Base-by-base conservation (phyloP, 1,140 invertebrate genomes). In the Zaprionus ornatus region DNA sequence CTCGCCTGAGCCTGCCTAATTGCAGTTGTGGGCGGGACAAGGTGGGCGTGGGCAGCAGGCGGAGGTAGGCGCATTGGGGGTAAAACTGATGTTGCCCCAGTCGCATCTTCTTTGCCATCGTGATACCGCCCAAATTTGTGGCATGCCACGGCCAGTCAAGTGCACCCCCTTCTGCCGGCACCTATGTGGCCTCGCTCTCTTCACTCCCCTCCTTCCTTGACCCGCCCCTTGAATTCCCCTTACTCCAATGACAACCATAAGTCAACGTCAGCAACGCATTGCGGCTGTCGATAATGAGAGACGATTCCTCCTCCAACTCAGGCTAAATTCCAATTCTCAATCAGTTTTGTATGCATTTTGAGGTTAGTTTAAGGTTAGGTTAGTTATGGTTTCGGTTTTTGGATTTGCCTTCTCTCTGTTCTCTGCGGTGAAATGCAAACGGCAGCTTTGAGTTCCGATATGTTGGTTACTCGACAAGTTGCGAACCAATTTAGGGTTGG, bases 1-100 rank as follows among this genome's bases (percentile, higher is more conserved):
- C 29, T 45, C 13, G 42, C 32, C 70, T 75, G 40, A 42, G 32
- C 40, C 48, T 52, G 23, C 67, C 52, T 70, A 74, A 70, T 74
- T 70, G 59, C 59, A 62, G 29, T 48, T 55, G 66, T 37, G 57
- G 42, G 66, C 29, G 40, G 0, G n/a, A n/a, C n/a, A 42, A 42
- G n/a, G 15, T 42, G 40, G 15, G 2, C 13, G 15, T 25, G 25
- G 25, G 35, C 5, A 40, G 13, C 0, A 15, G 37, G 13, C 12
- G 12, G 12, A 15, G 4, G 37, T 1, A 40, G 15, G 5, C 13
- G 15, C 37, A 40, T 15, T 6, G 15, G 37, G 15, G 29, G 9
- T 3, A 2, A 0, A 3, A 9, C 29, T 9, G 29, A 32, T 40
- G n/a, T 7, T 40, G 37, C 15, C n/a, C 40, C 45, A 50, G 19